These are phyloP conservation scores for Agonopterix arenella DNA, from an alignment of 2,888 invertebrate genomes.

Conservation along the genomic window DNA sequence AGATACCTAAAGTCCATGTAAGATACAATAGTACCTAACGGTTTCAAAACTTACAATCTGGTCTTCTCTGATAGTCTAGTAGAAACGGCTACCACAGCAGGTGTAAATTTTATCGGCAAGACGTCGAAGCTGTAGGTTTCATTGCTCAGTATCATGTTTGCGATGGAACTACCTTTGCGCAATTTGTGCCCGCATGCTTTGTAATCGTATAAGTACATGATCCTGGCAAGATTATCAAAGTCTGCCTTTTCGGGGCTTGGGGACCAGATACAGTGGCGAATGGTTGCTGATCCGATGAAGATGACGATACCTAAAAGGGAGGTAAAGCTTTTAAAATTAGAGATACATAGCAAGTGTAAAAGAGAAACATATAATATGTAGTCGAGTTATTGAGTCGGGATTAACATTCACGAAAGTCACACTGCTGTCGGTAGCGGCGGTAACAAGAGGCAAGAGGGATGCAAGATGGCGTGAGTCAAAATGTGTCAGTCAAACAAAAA, in stretches of 20 bases:
- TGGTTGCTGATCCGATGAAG: slow-evolving; percentile 13
- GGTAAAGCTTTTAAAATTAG: too few species aligned
- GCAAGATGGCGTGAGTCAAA: too few species aligned
- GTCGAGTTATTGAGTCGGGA: too few species aligned
- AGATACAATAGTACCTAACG: too few species aligned
- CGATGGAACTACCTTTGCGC: slow-evolving; percentile 18
- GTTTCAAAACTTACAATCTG: slow-evolving; percentile 29
- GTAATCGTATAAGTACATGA: slow-evolving; percentile 59
- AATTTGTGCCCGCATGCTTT: slow-evolving; percentile 36
- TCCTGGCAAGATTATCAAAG: slow-evolving; percentile 41
- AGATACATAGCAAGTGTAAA: too few species aligned
- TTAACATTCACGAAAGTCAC: too few species aligned
- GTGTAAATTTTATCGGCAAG: slow-evolving; percentile 35
- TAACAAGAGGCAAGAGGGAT: too few species aligned
- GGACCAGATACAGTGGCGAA: slow-evolving; percentile 42
- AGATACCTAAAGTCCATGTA: too few species aligned
- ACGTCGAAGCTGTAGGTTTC: slow-evolving; percentile 33
- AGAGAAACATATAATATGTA: too few species aligned
- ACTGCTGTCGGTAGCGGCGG: too few species aligned
- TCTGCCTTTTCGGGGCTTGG: slow-evolving; percentile 33
- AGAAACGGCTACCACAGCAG: slow-evolving; percentile 32
- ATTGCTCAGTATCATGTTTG: slow-evolving; percentile 36
- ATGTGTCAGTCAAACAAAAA: too few species aligned
- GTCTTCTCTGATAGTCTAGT: slow-evolving; percentile 42
- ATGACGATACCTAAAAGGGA: background rate